phyloP scores from a whole-genome alignment of 2,888 invertebrate species.

The Nasonovia ribisnigri region DNA sequence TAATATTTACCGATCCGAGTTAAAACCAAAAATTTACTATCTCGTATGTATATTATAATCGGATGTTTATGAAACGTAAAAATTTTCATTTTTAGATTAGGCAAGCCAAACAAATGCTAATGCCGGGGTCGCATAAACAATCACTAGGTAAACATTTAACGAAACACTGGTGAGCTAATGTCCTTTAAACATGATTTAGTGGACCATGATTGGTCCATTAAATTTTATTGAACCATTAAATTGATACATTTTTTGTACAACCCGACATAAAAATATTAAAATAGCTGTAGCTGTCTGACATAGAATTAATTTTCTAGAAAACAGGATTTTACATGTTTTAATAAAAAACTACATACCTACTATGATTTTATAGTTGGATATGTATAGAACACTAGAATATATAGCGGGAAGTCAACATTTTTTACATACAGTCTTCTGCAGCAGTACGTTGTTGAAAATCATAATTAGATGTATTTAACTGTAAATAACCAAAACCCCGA shows the following conservation, averaged over 20 bases:
- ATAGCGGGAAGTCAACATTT: not conserved
- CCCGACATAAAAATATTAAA: not conserved
- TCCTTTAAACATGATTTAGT: too few relatives aligned
- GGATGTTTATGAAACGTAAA: not conserved
- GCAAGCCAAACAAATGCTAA: not conserved
- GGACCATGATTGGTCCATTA: too few relatives aligned
- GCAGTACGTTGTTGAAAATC: not conserved
- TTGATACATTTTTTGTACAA: too few relatives aligned
- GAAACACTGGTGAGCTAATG: too few relatives aligned
- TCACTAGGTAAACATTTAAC: too few relatives aligned
- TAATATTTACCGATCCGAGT: not conserved
- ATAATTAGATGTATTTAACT: not conserved
- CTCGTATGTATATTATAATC: not conserved
- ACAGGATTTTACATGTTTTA: not conserved
- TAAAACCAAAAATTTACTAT: not conserved
- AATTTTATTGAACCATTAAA: too few relatives aligned
- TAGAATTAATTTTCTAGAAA: not conserved
- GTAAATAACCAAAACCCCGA: not conserved
- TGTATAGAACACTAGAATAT: not conserved
- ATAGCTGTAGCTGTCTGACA: not conserved
- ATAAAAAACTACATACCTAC: not conserved
- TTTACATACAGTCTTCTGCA: too few relatives aligned
- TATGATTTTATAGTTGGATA: not conserved
- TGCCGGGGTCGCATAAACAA: too few relatives aligned
- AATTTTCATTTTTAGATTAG: not conserved